Evolutionary conservation across 2,888 invertebrate genomes (phyloP).

Genomic region (Drosophila affinis): DNA sequence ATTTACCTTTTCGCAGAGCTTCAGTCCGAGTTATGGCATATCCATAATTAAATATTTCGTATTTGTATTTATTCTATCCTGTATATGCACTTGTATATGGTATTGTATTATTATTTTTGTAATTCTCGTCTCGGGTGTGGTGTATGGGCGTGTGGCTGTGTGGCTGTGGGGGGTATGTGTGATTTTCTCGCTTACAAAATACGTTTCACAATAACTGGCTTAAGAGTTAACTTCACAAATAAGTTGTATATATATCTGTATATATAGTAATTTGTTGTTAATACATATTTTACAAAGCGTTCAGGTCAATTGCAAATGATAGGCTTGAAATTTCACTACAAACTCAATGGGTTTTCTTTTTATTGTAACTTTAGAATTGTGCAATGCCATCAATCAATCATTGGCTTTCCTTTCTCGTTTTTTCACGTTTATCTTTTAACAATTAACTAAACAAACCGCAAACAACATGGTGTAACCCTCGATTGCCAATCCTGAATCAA

Average conservation of each 20-base stretch:
- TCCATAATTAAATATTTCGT: constrained; percentile 32
- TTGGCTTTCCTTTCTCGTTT: constrained; percentile 30
- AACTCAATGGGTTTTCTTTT: constrained; percentile 37
- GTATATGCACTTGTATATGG: constrained; percentile 44
- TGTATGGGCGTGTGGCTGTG: constrained; percentile 21
- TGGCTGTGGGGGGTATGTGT: background rate
- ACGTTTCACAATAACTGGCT: constrained; percentile 73
- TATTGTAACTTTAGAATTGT: constrained; percentile 47
- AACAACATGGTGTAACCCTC: constrained; percentile 64
- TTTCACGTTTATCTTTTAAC: constrained; percentile 47
- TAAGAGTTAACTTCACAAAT: constrained; percentile 67
- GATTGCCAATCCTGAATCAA: constrained; percentile 54
- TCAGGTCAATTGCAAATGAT: constrained; percentile 71
- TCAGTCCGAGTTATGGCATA: constrained; percentile 7
- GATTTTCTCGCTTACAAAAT: constrained; percentile 55
- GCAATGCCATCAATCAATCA: constrained; percentile 39
- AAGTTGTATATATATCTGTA: constrained; percentile 49
- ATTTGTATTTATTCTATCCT: constrained; percentile 34
- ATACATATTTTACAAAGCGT: constrained; percentile 64
- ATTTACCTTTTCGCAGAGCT: constrained; percentile 6
- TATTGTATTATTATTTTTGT: constrained; percentile 33
- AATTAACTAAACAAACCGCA: constrained; percentile 72
- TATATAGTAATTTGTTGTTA: constrained; percentile 43
- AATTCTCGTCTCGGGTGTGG: constrained; percentile 47
- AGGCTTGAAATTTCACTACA: constrained; percentile 55